Base-by-base conservation (phyloP, 2,113 vertebrate species). In the Chunga burmeisteri region DNA sequence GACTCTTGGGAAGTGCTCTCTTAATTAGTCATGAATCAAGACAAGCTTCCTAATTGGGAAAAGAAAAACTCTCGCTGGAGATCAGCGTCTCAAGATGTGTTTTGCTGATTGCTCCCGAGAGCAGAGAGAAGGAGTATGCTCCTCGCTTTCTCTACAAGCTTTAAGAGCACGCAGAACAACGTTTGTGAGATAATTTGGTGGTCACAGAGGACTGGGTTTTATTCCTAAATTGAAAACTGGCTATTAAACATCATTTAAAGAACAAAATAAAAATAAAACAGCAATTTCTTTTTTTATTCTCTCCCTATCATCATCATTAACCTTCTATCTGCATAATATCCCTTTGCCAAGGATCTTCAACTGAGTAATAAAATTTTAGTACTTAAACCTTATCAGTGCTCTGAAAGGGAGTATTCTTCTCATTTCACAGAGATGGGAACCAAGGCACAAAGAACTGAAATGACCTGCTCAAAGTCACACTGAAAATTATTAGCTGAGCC, bases 261-360 rank as follows among this genome's bases (percentile, higher is more conserved):
- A 97, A 93, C 84, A 95, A 97, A 95, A 94, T 94, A 97, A 94
- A 97, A 97, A 93, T 96, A 97, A 96, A 97, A 44, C 84, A 96
- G 89, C 87, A 92, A 95, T 96, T 96, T 71, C 81, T 90, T 90
- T 49, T 94, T 96, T 96, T 93, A 97, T 93, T 91, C 94, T 86
- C 93, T 94, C 81, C 58, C 91, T 65, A 87, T 82, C 89, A 95
- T 95, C 89, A 91, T 95, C 89, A 96, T 97, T 96, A 97, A 97
- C 94, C 95, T 96, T 93, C 96, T 96, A 94, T 93, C 94, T 95
- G 79, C 74, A 61, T 93, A 91, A 95, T 78, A 90, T 67, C 85
- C 59, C 87, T 94, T 86, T 75, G 81, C 56, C 90, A 96, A 88
- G 84, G 71, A 89, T 93, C 93, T 97, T 95, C 91, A 91, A 75